Evolutionary conservation across 2,888 invertebrate species (phyloP).

Genomic region (Craniophora ligustri): DNA sequence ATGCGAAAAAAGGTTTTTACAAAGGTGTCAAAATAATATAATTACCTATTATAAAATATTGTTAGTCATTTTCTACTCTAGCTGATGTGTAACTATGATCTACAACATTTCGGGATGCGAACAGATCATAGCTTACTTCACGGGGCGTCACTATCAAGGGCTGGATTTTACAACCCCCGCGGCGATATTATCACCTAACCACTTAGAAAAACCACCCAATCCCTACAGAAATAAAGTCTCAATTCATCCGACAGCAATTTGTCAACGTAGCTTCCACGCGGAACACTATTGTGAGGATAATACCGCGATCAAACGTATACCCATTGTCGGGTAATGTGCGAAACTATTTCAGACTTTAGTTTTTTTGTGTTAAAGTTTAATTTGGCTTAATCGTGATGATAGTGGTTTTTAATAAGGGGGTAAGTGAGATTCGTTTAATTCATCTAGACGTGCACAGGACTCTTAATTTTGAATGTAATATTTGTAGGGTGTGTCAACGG

Average conservation of each 20-base stretch:
- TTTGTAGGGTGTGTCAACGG: conserved; percentile 54
- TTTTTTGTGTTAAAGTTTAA: conserved; percentile 33
- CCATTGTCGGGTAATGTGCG: conserved; percentile 67
- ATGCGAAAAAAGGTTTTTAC: too few species aligned
- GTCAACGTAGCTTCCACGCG: conserved; percentile 83
- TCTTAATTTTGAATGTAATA: conserved; percentile 82
- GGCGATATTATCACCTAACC: conserved; percentile 74
- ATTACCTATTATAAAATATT: not conserved
- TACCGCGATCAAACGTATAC: conserved; percentile 85
- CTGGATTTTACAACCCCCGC: conserved; percentile 84
- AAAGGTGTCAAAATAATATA: too few species aligned
- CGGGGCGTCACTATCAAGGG: conserved; percentile 86
- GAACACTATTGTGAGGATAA: conserved; percentile 87
- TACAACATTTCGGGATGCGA: conserved; percentile 76
- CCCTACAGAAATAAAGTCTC: conserved; percentile 53
- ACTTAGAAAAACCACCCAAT: conserved; percentile 66
- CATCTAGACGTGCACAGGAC: conserved; percentile 82
- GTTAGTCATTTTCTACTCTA: conserved; percentile 3
- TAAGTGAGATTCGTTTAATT: conserved; percentile 87
- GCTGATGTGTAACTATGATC: conserved; percentile 33
- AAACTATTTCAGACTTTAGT: conserved; percentile 55
- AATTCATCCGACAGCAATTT: conserved; percentile 64
- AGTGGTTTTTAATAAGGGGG: conserved; percentile 69
- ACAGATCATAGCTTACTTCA: conserved; percentile 87
- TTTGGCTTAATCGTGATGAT: conserved; percentile 42